Evolutionary conservation across 2,797 vertebrate genomes (phyloP).

Genomic region (Eleutherodactylus coqui): DNA sequence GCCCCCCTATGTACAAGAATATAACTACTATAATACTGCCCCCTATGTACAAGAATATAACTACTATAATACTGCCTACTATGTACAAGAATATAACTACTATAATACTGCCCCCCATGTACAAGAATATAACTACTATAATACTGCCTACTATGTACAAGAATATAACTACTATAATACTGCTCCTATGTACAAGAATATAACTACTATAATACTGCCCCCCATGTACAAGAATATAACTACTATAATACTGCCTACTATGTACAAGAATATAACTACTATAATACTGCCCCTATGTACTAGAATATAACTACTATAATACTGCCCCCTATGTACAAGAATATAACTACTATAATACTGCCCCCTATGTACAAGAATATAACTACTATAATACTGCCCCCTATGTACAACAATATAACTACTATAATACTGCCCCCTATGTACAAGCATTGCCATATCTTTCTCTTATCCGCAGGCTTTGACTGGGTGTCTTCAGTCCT

Average conservation of each 20-base stretch:
- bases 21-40: neutral
- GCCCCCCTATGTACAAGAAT: neutral
- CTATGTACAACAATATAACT: neutral
- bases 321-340: neutral
- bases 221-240: slow-evolving; percentile 1
- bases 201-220: neutral
- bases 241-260: neutral
- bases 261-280: neutral
- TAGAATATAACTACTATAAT: too few species aligned
- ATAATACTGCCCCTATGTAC: neutral
- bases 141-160: neutral
- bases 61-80: neutral
- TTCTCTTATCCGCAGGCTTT: neutral
- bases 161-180: neutral
- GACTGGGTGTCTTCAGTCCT: too few species aligned
- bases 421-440: neutral
- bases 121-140: slow-evolving; percentile 5
- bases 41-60: slow-evolving; percentile 15
- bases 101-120: neutral
- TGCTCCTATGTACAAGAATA: neutral
- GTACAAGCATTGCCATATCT: too few species aligned
- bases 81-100: slow-evolving; percentile 8
- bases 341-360: too few species aligned
- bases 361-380: neutral
- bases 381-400: neutral